Percentiles rank a stretch among this genome's conserved stretches.
These are phyloP conservation scores for Mastigias papua DNA, from an alignment of 30 jellyfish, hydroid and myxozoan species.

Conservation along the genomic window DNA sequence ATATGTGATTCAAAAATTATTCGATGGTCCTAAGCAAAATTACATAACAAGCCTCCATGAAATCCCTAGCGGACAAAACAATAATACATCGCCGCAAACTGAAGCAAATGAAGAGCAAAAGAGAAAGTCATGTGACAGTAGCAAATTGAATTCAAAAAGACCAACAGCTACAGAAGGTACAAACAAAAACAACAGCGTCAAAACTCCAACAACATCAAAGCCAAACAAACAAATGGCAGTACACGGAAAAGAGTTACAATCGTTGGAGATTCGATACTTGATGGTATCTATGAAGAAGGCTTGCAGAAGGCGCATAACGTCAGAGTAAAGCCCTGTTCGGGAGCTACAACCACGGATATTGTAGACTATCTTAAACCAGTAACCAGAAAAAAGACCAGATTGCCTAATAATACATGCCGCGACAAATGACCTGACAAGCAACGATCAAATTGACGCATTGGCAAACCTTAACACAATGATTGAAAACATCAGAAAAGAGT, in stretches of 20 bases:
- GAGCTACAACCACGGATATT: conserved; percentile 23
- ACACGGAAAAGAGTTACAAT: neutral
- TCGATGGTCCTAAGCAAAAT: conserved; percentile 20
- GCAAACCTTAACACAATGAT: neutral
- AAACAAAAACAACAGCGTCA: conserved; percentile 2
- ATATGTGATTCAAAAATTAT: neutral
- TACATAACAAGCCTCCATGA: neutral
- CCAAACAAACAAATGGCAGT: conserved; percentile 15
- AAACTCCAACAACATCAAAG: conserved; percentile 10
- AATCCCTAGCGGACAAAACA: conserved; percentile 9
- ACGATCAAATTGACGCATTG: neutral
- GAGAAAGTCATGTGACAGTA: too few relatives aligned
- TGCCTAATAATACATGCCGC: conserved; percentile 36
- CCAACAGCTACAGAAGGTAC: neutral
- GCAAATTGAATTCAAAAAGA: too few relatives aligned
- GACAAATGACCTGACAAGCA: conserved; percentile 42
- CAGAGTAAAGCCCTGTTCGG: conserved; percentile 5
- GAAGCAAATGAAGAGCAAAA: neutral
- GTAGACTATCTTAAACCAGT: conserved; percentile 68
- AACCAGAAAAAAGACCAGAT: conserved; percentile 26
- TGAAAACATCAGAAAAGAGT: conserved; percentile 26
- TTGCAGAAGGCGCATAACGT: conserved; percentile 20
- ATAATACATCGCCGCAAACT: conserved; percentile 10
- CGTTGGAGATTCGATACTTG: neutral
- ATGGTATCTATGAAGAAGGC: conserved; percentile 8